These are phyloP conservation scores for Brachymystax lenok DNA, from an alignment of 2,797 vertebrate species.

Conservation along the genomic window DNA sequence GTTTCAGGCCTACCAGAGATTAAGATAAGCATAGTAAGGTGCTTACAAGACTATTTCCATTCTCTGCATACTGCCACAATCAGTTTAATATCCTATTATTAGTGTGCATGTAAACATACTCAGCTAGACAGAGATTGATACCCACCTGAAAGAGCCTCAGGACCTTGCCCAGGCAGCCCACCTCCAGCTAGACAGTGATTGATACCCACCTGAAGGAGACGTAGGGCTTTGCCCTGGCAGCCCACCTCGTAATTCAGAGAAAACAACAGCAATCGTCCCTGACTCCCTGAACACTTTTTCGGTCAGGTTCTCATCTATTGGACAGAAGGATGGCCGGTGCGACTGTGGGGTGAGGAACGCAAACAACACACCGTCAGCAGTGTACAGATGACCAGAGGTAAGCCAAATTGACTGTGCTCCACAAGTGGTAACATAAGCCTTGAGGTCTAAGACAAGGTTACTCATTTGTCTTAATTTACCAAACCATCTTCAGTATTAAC, in stretches of 20 bases:
- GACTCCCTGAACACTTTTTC: conserved; percentile 75
- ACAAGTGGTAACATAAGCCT: background rate
- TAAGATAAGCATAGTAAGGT: too few species aligned
- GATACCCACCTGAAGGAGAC: conserved; percentile 88
- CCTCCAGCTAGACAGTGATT: conserved; percentile 64
- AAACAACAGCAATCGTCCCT: conserved; percentile 88
- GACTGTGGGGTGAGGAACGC: conserved; percentile 52
- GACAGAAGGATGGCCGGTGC: conserved; percentile 78
- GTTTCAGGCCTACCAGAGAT: too few species aligned
- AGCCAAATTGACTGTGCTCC: background rate
- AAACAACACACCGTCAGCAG: background rate
- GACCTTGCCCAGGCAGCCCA: conserved; percentile 89
- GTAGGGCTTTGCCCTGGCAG: conserved; percentile 87
- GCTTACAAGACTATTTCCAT: too few species aligned
- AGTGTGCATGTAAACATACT: too few species aligned
- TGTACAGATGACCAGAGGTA: too few species aligned
- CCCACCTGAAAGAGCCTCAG: conserved; percentile 92
- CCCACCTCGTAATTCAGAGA: conserved; percentile 96
- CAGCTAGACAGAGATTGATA: background rate
- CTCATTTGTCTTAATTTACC: background rate
- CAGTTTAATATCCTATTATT: too few species aligned
- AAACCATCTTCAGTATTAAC: background rate
- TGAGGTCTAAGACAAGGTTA: background rate
- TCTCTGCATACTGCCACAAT: too few species aligned
- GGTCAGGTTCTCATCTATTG: conserved; percentile 78